Conservation (phyloP, 1,140 invertebrate species). For the Lamellibrachia luymesi region DNA sequence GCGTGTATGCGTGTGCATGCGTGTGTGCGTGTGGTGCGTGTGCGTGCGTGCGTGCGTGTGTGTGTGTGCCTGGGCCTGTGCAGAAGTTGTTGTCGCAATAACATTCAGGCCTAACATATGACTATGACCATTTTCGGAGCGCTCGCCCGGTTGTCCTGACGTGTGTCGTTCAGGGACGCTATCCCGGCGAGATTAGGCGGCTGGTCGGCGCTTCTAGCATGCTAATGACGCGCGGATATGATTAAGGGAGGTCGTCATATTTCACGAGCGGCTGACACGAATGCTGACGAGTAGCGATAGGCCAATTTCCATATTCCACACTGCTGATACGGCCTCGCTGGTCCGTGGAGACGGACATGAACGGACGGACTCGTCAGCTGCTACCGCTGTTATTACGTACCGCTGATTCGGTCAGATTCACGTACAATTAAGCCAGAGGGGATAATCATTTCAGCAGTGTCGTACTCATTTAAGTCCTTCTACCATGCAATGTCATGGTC, state of each 20-base stretch:
- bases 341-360: neutral
- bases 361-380: neutral
- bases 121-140: too few species aligned
- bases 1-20: too few species aligned
- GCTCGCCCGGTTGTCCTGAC: neutral
- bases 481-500: too few species aligned
- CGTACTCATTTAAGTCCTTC: too few species aligned
- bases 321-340: neutral
- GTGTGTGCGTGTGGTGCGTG: too few species aligned
- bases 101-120: too few species aligned
- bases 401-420: neutral
- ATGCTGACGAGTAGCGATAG: neutral
- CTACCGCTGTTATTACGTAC: neutral
- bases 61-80: too few species aligned
- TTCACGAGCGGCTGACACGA: constrained; percentile 2
- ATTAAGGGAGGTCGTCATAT: neutral
- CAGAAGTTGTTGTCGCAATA: too few species aligned
- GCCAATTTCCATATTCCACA: neutral
- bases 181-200: neutral
- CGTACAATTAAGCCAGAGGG: too few species aligned
- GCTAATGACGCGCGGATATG: neutral
- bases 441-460: too few species aligned
- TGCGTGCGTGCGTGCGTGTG: too few species aligned
- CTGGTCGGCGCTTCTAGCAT: neutral
- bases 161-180: neutral